Base-by-base conservation (phyloP, 2,888 invertebrate genomes). In the Drepanosiphum platanoidis region DNA sequence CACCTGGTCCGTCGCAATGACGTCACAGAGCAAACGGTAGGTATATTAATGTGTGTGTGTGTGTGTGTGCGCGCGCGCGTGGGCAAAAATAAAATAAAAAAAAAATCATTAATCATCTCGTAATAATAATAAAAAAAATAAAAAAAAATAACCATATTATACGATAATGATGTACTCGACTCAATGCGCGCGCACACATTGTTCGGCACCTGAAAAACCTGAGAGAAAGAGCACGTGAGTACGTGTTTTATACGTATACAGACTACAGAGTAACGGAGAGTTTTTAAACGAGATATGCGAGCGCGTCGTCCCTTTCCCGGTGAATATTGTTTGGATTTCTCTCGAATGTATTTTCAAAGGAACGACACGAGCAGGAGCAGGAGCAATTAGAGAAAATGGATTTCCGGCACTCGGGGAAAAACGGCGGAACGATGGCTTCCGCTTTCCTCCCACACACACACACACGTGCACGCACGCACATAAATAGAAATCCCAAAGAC, bases 361-460 rank as follows among this genome's bases (percentile, higher is more conserved):
- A 77, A 66, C 52, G 75, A n/a, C n/a, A n/a, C n/a, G n/a, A n/a
- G n/a, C n/a, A 27, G n/a, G 68, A 83, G 82, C 74, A 13, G 42
- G 61, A 77, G 84, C 84, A 84, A 84, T 84, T 84, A 84, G 84
- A 84, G 84, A 84, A 84, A 84, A 84, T 84, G 84, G 84, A 84
- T 84, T 77, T 84, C 84, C 84, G 84, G 84, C 77, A 84, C 84
- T 84, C 77, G 68, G 77, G 58, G 77, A 84, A 77, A 77, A 84
- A 84, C 77, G 84, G 84, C 58, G 83, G 75, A 84, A 84, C 83
- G 77, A 58, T 58, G 84, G 77, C 70, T 84, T 84, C 84, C 84
- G 84, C 66, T 34, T 77, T 75, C 22, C 74, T 30, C 52, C 68
- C 75, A 5, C 36, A 3, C 70, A 5, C 46, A 74, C 3, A 18